Base-by-base conservation (phyloP, 2,888 invertebrate genomes). In the Lithophane semibrunnea region DNA sequence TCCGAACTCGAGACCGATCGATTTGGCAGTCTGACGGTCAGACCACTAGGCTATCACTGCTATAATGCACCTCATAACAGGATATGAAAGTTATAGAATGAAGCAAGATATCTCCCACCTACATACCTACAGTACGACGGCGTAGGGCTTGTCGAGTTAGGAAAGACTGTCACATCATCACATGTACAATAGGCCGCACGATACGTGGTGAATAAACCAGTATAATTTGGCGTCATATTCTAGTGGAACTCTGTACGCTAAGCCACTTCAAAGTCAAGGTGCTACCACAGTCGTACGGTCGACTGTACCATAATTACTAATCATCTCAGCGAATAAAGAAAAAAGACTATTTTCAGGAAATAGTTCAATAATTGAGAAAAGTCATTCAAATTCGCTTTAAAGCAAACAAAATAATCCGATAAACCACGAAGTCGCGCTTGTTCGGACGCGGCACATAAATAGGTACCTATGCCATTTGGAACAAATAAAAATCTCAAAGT, bases 401-500 rank as follows among this genome's bases (percentile, higher is more conserved):
- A 49, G 21, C 5, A 71, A 29, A 47, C 10, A 7, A 44, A 24
- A 52, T 52, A 52, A 13, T 21, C 56, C 56, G 56, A 56, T n/a
- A n/a, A n/a, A 56, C 10, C 56, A 56, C 10, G 4, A 21, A 21
- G 0, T 56, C 29, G 16, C 44, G 42, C 9, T 64, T 12, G 12
- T 52, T 64, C 13, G n/a, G 37, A 7, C 44, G 29, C 24, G 13
- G 54, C 7, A 54, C 18, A 21, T 52, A 52, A 8, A 21, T 52
- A 21, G 52, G 8, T 52, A 52, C 18, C 2, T 52, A 21, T 52
- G 52, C 9, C 21, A 65, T 63, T 58, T 29, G 63, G 13, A 24
- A 68, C 37, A 56, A 37, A 66, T 54, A 24, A 65, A 70, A 69
- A 74, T 21, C n/a, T 42, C 44, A 77, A 56, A 37, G 24, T n/a